Percentiles rank a stretch among this genome's conserved stretches.
These are phyloP conservation scores for Diarsia rubi DNA, from an alignment of 2,888 invertebrate species.

Conservation along the genomic window DNA sequence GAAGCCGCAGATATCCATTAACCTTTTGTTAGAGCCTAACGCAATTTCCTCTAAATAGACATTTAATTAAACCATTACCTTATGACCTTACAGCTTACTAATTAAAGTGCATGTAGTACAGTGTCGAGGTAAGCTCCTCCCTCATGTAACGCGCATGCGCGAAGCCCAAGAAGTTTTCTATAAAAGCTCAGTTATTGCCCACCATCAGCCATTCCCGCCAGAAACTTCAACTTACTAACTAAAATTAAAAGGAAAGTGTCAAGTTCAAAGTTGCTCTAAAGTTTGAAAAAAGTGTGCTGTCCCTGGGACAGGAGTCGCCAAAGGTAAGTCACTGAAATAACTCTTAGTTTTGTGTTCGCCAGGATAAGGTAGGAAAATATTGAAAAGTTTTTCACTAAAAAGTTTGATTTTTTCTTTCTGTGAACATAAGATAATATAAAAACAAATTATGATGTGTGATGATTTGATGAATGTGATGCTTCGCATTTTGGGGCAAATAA, in stretches of 20 bases:
- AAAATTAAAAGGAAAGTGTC: slow-evolving; percentile 54
- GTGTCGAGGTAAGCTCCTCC: slow-evolving; percentile 73
- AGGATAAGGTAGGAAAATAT: not conserved
- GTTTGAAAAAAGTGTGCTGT: slow-evolving; percentile 76
- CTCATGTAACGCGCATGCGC: slow-evolving; percentile 79
- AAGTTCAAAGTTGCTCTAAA: slow-evolving; percentile 71
- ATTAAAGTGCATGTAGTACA: slow-evolving; percentile 77
- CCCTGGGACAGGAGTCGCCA: slow-evolving; percentile 59
- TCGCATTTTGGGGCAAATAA: not conserved
- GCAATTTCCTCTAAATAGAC: slow-evolving; percentile 47
- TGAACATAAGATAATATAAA: not conserved
- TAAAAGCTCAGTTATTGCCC: slow-evolving; percentile 77
- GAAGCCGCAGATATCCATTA: slow-evolving; percentile 1
- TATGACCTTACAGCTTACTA: slow-evolving; percentile 73
- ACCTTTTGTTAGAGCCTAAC: slow-evolving; percentile 13
- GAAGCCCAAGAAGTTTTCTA: slow-evolving; percentile 65
- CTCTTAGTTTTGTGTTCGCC: not conserved
- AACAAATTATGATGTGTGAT: not conserved
- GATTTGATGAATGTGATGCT: not conserved
- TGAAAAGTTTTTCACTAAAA: not conserved
- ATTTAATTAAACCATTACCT: slow-evolving; percentile 47
- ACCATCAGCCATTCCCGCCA: slow-evolving; percentile 80
- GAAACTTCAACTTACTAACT: slow-evolving; percentile 65
- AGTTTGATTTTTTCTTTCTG: not conserved
- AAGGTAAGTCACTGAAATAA: slow-evolving; percentile 67